A percentile compares a stretch with the other conserved stretches of the same genome.
Evolutionary conservation across 2,113 vertebrate genomes (phyloP).

Genomic region (Calypte anna): DNA sequence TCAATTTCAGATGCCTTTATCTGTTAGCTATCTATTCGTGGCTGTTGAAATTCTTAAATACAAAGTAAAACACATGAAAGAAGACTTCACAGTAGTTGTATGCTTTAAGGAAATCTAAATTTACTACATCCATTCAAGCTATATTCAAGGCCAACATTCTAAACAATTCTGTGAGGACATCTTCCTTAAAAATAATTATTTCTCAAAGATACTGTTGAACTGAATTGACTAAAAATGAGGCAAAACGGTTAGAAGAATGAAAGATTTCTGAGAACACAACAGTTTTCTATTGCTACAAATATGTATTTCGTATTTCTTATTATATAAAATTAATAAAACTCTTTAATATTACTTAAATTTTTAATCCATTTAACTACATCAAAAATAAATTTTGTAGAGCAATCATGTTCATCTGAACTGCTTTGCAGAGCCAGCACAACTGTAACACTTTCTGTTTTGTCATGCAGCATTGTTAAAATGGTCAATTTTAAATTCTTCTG

Average conservation of each 20-base stretch:
- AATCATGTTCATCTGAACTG: not conserved
- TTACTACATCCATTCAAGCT: not conserved
- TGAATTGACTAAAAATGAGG: not conserved
- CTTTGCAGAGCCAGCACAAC: not conserved
- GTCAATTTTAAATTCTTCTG: not conserved
- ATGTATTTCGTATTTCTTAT: not conserved
- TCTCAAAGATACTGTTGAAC: not conserved
- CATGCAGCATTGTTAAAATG: not conserved
- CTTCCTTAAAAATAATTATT: not conserved
- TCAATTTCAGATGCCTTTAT: not conserved
- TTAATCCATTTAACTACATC: not conserved
- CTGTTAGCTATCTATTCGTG: not conserved
- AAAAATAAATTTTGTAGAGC: not conserved
- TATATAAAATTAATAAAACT: not conserved
- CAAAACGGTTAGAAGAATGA: not conserved
- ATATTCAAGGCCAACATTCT: not conserved
- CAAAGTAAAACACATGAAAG: not conserved
- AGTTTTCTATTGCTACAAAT: not conserved
- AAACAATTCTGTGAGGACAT: not conserved
- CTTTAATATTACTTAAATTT: not conserved
- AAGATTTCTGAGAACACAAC: not conserved
- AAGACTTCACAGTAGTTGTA: not conserved
- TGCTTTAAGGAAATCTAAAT: not conserved
- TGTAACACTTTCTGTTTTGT: not conserved
- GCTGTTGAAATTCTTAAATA: not conserved